phyloP scores from a whole-genome alignment of 1,140 invertebrate genomes.

The Cataglyphis hispanica region DNA sequence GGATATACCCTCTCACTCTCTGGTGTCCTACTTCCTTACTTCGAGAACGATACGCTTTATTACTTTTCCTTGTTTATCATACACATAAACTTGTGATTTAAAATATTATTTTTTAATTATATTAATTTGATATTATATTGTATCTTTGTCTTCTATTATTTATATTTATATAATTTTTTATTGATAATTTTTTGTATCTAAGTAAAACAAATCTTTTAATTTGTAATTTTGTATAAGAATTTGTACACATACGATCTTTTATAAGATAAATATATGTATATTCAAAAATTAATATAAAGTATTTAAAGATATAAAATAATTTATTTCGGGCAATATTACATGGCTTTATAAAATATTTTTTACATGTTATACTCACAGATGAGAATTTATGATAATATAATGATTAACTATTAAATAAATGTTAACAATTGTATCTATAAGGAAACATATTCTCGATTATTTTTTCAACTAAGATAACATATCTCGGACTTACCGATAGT shows the following conservation, averaged over 20 bases:
- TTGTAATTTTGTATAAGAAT: conserved; percentile 1
- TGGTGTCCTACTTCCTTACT: conserved; percentile 76
- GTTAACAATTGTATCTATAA: too few relatives aligned
- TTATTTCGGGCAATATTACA: too few relatives aligned
- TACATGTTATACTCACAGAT: too few relatives aligned
- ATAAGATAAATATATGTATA: neutral
- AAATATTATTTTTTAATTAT: conserved; percentile 16
- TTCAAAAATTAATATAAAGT: neutral
- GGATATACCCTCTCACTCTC: conserved; percentile 71
- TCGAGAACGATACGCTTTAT: conserved; percentile 43
- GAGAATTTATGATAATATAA: too few relatives aligned
- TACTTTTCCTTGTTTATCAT: conserved; percentile 12
- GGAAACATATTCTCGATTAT: neutral
- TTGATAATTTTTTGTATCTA: neutral
- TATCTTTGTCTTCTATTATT: too few relatives aligned
- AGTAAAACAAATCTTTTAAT: neutral
- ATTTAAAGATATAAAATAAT: too few relatives aligned
- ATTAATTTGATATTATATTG: neutral
- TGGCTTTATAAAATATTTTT: too few relatives aligned
- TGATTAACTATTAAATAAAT: neutral
- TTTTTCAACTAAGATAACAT: neutral
- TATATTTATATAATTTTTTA: conserved; percentile 10
- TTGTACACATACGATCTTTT: neutral
- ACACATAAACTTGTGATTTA: neutral
- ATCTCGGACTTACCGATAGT: conserved; percentile 90